Conservation (phyloP, 2,888 invertebrate genomes). For the Meta bourneti region DNA sequence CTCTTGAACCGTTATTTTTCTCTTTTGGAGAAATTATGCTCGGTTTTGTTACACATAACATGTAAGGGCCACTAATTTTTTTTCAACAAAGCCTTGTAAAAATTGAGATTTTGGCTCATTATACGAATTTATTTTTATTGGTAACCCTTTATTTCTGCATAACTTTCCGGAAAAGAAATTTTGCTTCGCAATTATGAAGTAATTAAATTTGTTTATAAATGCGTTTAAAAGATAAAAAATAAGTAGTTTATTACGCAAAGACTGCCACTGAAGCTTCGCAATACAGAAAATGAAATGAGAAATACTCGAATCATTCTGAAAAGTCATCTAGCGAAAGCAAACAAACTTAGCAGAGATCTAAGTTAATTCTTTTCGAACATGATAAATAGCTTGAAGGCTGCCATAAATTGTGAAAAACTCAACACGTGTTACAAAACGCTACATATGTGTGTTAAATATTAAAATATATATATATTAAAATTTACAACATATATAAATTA, state of each 20-base stretch:
- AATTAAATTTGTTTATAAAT: background rate
- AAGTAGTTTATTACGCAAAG: background rate
- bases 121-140: background rate
- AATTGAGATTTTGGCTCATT: constrained; percentile 16
- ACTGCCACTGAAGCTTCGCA: too few species aligned
- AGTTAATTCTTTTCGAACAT: background rate
- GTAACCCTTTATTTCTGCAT: background rate
- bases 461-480: too few species aligned
- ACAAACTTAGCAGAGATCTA: background rate
- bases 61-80: background rate
- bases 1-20: constrained; percentile 15
- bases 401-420: background rate
- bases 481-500: too few species aligned
- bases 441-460: too few species aligned
- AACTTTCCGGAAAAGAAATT: background rate
- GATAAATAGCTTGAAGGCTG: background rate
- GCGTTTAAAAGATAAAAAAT: background rate
- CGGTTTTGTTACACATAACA: background rate
- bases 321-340: background rate
- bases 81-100: background rate
- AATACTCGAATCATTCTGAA: too few species aligned
- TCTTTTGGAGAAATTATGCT: background rate
- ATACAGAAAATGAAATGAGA: too few species aligned
- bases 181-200: background rate
- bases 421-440: too few species aligned